Base-by-base conservation (phyloP, 1,140 invertebrate species). In the Drosophila trapezifrons region DNA sequence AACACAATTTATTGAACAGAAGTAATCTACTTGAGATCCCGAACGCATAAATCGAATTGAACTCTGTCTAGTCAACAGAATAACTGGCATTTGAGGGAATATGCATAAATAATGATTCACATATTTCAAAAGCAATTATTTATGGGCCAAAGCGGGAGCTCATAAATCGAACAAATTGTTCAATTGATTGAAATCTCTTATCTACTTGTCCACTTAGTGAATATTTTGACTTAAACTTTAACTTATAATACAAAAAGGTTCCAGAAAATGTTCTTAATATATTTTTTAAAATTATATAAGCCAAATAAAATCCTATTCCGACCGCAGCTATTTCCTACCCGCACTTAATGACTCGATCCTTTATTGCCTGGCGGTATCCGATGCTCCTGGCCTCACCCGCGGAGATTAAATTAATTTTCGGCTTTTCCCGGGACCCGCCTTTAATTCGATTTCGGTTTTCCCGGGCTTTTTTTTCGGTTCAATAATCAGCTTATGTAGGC, bases 401-500 rank as follows among this genome's bases (percentile, higher is more conserved):
- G 38, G 25, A 40, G 46, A 54, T 67, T 76, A 47, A 76, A 58
- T 76, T 51, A 52, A 58, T 76, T 66, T 76, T 20, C 12, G 51
- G 49, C 20, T 56, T 37, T 63, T 15, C 15, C 51, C 20, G 32
- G 20, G n/a, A 6, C 15, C 25, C 59, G 29, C 37, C 17, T 47
- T 69, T 69, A 70, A 70, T 69, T 35, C 22, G 42, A 67, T 51
- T 67, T n/a, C n/a, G n/a, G n/a, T n/a, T n/a, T n/a, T 76, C 9
- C 35, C 25, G 40, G 40, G 20, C 9, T 17, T 51, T 55, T 60
- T 55, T 75, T 58, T 58, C 7, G 43, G 47, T 75, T 45, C 71
- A 25, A 32, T 76, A 76, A 76, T 76, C 73, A 43, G 73, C 73
- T 76, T 76, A 76, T 46, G 40, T 15, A 40, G 13, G 27, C n/a